Base-by-base conservation (phyloP, 37 sponge, comb jelly and placozoan species). In the Lycopodina hypogea region DNA sequence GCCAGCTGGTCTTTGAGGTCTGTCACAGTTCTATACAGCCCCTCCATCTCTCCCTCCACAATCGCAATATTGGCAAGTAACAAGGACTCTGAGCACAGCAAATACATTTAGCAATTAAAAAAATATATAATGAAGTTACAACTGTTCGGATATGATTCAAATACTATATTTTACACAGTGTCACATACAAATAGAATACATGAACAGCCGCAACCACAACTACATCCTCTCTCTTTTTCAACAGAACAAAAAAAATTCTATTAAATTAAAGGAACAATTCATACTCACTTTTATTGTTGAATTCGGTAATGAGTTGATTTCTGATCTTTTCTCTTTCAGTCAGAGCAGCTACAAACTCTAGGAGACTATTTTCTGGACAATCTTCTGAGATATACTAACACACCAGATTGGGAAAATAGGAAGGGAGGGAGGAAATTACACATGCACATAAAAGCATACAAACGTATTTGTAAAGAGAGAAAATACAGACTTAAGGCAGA, bases 251-350 rank as follows among this genome's bases (percentile, higher is more conserved):
- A n/a, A n/a, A n/a, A n/a, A n/a, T n/a, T n/a, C n/a, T n/a, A n/a
- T n/a, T n/a, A n/a, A n/a, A n/a, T n/a, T n/a, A n/a, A n/a, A 66
- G 21, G 3, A 0, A 1, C 35, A 18, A 11, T 33, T 30, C 22
- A 7, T 35, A 37, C 81, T 80, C 53, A 86, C 86, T 72, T 74
- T 90, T 90, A 71, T 55, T 81, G 29, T 68, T 75, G 34, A 74
- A 69, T 30, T 90, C 90, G 1, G 59, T 72, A 28, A 81, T 50
- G 37, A 84, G 90, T 72, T 84, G 76, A 6, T 17, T 1, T 56
- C 90, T 67, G 32, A 69, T 72, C 60, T 51, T 50, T 3, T 51
- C 40, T 37, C 90, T 73, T n/a, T 84, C 79, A 63, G 81, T 81
- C 71, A 90, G 63, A 33, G 50, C 17, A 26, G 28, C 50, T 53